Evolutionary conservation across 1,140 invertebrate species (phyloP).

Genomic region (Macrobrachium nipponense): DNA sequence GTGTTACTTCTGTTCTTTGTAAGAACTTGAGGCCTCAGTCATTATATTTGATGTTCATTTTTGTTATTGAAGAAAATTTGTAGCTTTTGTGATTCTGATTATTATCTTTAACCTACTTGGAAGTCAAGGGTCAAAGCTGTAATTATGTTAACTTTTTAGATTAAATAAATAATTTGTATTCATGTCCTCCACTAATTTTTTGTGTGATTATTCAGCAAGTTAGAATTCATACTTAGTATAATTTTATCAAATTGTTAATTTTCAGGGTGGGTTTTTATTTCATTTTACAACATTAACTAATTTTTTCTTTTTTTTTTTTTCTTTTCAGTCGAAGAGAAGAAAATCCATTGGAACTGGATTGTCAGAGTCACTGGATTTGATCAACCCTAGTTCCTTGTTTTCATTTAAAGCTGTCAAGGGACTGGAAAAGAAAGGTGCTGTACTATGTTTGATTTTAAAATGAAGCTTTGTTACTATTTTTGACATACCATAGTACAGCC

Average conservation of each 20-base stretch:
- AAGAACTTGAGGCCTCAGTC: too few species aligned
- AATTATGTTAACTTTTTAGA: too few species aligned
- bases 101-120: too few species aligned
- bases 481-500: too few species aligned
- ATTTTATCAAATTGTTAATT: too few species aligned
- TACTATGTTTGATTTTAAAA: not conserved
- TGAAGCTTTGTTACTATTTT: not conserved
- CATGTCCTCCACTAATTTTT: not conserved
- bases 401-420: slow-evolving; percentile 71
- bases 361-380: slow-evolving; percentile 79
- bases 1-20: too few species aligned
- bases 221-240: too few species aligned
- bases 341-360: slow-evolving; percentile 76
- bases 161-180: not conserved
- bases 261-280: not conserved
- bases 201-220: not conserved
- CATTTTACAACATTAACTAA: not conserved
- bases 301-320: not conserved
- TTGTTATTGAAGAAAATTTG: too few species aligned
- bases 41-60: too few species aligned
- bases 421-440: slow-evolving; percentile 33
- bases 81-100: too few species aligned
- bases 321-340: slow-evolving; percentile 17
- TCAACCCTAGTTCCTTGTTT: slow-evolving; percentile 79
- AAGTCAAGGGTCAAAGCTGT: too few species aligned